Base-by-base conservation (phyloP, 2,888 invertebrate species). In the Andrena trimmerana region DNA sequence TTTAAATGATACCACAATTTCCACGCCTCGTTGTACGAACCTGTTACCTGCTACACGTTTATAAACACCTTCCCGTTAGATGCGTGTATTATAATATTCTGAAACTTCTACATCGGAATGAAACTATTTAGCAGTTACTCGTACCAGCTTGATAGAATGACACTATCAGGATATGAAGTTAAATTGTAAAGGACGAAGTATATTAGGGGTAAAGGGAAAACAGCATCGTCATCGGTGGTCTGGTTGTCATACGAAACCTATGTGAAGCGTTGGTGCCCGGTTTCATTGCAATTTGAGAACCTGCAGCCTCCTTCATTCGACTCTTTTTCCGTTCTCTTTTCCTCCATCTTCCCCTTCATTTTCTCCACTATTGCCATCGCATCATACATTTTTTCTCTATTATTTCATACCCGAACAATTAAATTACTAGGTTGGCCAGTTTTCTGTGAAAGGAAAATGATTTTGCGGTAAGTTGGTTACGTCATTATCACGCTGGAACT, bases 251-350 rank as follows among this genome's bases (percentile, higher is more conserved):
- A 90, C 90, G 94, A 94, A 93, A 94, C 93, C 91, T 88, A 85
- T 85, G 86, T 89, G 90, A 90, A 88, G 88, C 88, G 83, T 86
- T 75, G 93, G 94, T 94, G 94, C 93, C 89, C 82, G 93, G 92
- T 94, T 94, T 93, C 94, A 92, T 91, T 90, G 94, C 93, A 94
- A 94, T 93, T 93, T 92, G 94, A 94, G 94, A 93, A 90, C 90
- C 90, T 90, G 89, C 90, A 89, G 89, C 88, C 89, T 90, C 89
- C 88, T 86, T 87, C 81, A 81, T 80, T 81, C 86, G 63, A 87
- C 83, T 86, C 84, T 72, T 84, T 76, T 78, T 80, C 62, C 79
- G 60, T 74, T 70, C 62, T 70, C 70, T 50, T 68, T 63, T 77
- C 66, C 42, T 68, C 52, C 33, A 16, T 54, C 48, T 72, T 48